Evolutionary conservation across 1,140 invertebrate species (phyloP).

Genomic region (Diorhabda carinulata): DNA sequence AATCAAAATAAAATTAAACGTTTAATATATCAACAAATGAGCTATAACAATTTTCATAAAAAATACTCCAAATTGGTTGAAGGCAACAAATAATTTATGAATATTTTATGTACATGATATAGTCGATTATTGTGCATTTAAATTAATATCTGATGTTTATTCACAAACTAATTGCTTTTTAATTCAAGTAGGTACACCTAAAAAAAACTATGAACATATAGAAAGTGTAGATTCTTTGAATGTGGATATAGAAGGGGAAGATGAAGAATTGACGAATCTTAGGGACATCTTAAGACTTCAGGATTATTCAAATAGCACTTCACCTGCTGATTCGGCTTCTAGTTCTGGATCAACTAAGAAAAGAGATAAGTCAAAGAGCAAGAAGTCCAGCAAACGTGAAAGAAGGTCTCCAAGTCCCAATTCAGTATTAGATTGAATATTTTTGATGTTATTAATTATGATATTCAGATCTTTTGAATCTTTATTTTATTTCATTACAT

Average conservation of each 20-base stretch:
- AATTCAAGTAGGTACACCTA: constrained; percentile 31
- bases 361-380: constrained; percentile 36
- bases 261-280: constrained; percentile 37
- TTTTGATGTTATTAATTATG: neutral
- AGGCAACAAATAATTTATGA: too few species aligned
- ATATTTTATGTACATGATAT: too few species aligned
- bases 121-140: too few species aligned
- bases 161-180: too few species aligned
- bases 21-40: too few species aligned
- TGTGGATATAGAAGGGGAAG: constrained; percentile 40
- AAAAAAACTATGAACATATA: constrained; percentile 31
- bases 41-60: too few species aligned
- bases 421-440: constrained; percentile 1
- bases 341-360: constrained; percentile 35
- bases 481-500: neutral
- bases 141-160: too few species aligned
- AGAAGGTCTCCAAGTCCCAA: constrained; percentile 35
- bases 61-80: too few species aligned
- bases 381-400: constrained; percentile 36
- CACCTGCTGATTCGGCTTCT: constrained; percentile 36
- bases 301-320: constrained; percentile 38
- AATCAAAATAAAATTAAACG: too few species aligned
- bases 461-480: neutral
- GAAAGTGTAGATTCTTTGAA: constrained; percentile 32
- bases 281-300: constrained; percentile 38